Percentiles rank a stretch among this genome's conserved stretches.
Conservation (phyloP, 2,888 invertebrate genomes). For the Galerucella nymphaeae region DNA sequence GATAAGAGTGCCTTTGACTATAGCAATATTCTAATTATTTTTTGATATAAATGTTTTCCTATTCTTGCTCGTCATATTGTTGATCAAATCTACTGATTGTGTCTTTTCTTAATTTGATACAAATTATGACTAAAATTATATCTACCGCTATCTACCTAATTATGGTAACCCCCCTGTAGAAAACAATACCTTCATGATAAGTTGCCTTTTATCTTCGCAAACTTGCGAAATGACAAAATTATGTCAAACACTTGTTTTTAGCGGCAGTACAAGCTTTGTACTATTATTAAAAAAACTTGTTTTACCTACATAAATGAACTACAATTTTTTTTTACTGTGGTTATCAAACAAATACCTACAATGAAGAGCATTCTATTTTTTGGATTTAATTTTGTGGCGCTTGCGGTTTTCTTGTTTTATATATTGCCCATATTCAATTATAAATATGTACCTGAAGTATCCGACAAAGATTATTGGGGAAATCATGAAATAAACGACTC, state of each 20-base stretch:
- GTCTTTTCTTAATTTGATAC: too few species aligned
- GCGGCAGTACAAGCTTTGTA: neutral
- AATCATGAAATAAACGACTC: conserved; percentile 66
- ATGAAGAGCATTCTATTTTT: neutral
- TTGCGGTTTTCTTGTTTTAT: neutral
- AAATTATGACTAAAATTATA: too few species aligned
- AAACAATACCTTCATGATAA: neutral
- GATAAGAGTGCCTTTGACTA: too few species aligned
- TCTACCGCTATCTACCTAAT: neutral
- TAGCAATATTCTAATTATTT: too few species aligned
- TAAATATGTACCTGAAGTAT: conserved; percentile 6
- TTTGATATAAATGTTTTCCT: too few species aligned
- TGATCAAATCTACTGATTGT: too few species aligned
- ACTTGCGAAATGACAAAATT: neutral
- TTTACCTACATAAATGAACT: neutral
- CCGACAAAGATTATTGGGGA: conserved; percentile 70
- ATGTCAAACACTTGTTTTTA: neutral
- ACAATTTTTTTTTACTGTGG: neutral
- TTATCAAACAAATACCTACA: neutral
- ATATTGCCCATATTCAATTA: neutral
- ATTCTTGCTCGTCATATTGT: too few species aligned
- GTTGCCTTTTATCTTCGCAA: neutral
- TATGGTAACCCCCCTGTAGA: neutral
- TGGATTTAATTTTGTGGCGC: neutral
- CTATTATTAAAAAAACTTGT: neutral